phyloP scores from a whole-genome alignment of 1,140 invertebrate species.

The Bombus terrestris region DNA sequence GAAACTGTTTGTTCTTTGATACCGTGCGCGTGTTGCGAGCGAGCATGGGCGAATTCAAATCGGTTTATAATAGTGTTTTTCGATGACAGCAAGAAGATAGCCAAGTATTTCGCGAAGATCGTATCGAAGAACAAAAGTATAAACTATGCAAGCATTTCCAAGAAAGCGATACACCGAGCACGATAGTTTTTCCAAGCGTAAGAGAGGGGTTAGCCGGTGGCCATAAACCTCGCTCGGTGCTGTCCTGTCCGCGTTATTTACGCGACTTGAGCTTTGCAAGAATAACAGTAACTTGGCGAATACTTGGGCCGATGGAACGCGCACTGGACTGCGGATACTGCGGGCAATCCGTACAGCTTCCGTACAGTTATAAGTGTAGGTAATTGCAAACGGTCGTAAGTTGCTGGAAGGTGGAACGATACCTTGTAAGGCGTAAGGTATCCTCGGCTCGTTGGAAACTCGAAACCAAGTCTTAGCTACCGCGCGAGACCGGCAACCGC shows the following conservation, averaged over 20 bases:
- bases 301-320: constrained; percentile 46
- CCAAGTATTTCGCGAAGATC: neutral
- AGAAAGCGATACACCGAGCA: neutral
- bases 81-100: neutral
- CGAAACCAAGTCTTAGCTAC: constrained; percentile 68
- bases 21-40: neutral
- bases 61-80: too few species aligned
- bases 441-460: constrained; percentile 73
- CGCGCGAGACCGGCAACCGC: constrained; percentile 68
- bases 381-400: constrained; percentile 62
- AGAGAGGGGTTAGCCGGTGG: neutral
- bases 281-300: constrained; percentile 50
- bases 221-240: constrained; percentile 1
- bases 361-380: constrained; percentile 53
- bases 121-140: neutral
- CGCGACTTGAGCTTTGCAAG: constrained; percentile 21
- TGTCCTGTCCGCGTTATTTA: constrained; percentile 42
- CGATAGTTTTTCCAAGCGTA: neutral
- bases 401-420: constrained; percentile 55
- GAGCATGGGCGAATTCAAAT: too few species aligned
- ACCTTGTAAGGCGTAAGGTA: constrained; percentile 51
- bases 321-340: constrained; percentile 12
- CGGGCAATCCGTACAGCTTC: constrained; percentile 43
- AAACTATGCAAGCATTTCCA: neutral
- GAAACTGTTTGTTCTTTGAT: neutral